These are phyloP conservation scores for Ammospiza caudacuta DNA, from an alignment of 2,113 vertebrate genomes.

Conservation along the genomic window DNA sequence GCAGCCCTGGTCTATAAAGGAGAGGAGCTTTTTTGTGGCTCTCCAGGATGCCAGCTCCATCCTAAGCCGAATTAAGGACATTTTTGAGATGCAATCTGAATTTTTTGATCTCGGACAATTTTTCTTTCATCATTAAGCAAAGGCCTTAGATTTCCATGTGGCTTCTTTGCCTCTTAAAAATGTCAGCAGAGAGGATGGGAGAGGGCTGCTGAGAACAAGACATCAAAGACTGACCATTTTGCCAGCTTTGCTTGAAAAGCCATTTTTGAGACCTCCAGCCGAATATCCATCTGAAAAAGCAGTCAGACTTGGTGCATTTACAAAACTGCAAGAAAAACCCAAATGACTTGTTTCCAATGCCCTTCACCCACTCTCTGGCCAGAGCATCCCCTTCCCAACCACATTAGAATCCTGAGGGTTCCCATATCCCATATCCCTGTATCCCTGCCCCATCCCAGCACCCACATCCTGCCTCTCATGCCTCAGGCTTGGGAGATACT, in stretches of 20 bases:
- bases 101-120: background rate
- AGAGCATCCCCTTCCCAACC: background rate
- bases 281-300: background rate
- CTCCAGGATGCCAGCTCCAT: background rate
- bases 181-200: background rate
- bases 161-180: background rate
- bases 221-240: background rate
- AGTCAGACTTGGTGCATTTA: background rate
- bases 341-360: background rate
- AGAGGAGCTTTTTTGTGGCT: background rate
- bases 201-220: background rate
- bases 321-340: background rate
- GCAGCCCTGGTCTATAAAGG: background rate
- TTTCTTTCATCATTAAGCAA: background rate
- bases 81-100: background rate
- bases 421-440: background rate
- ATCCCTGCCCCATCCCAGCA: background rate
- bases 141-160: background rate
- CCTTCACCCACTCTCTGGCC: background rate
- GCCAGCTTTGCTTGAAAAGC: background rate
- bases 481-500: background rate
- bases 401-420: rapidly evolving
- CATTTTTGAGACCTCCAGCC: background rate
- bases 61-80: background rate
- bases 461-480: rapidly evolving